These are phyloP conservation scores for Xylota segnis DNA, from an alignment of 2,888 invertebrate genomes.

Conservation along the genomic window DNA sequence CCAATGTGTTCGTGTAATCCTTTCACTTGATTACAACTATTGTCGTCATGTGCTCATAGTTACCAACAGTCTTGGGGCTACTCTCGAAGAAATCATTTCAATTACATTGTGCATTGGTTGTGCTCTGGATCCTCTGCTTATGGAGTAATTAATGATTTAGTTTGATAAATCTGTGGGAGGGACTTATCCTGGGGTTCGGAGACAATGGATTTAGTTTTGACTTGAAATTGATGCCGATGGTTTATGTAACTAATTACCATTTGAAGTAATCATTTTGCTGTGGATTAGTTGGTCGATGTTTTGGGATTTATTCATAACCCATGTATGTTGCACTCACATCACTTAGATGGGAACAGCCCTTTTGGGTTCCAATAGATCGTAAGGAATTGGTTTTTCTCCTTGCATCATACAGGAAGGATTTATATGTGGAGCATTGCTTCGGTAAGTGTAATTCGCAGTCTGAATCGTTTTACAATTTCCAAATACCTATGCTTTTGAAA, in stretches of 20 bases:
- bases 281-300: not conserved
- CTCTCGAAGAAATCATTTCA: constrained; percentile 28
- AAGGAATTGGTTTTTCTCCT: too few species aligned
- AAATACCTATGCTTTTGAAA: too few species aligned
- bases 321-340: too few species aligned
- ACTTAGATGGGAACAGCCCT: too few species aligned
- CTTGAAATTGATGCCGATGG: not conserved
- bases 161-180: not conserved
- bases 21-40: constrained; percentile 8
- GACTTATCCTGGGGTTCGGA: not conserved
- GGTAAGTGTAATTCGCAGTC: too few species aligned
- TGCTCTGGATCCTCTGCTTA: constrained; percentile 37
- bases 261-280: not conserved
- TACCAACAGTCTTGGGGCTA: constrained; percentile 5
- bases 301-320: too few species aligned
- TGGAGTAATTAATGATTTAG: constrained; percentile 57
- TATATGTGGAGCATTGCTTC: too few species aligned
- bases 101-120: constrained; percentile 46
- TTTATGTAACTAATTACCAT: constrained; percentile 8
- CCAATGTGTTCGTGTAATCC: not conserved
- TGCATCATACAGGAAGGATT: too few species aligned
- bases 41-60: constrained; percentile 4
- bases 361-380: too few species aligned
- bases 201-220: not conserved
- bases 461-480: too few species aligned